These are phyloP conservation scores for Conomelus anceps DNA, from an alignment of 2,888 invertebrate genomes.

Conservation along the genomic window DNA sequence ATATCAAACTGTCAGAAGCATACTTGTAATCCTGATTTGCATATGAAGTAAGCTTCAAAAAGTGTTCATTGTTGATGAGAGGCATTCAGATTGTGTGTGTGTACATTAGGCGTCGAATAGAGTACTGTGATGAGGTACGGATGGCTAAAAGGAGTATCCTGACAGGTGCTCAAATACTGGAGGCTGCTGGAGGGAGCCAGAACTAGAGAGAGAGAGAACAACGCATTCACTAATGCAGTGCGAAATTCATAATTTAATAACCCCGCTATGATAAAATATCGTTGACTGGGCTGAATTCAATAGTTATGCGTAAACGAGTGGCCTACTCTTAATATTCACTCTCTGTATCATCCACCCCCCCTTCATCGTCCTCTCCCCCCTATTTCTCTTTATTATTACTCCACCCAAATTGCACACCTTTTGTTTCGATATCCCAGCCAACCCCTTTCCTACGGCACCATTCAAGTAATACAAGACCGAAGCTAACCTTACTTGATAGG, in stretches of 20 bases:
- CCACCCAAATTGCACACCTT: background rate
- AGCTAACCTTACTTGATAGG: slow-evolving; percentile 21
- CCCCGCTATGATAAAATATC: background rate
- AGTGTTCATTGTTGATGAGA: background rate
- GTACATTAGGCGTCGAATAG: background rate
- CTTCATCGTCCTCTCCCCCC: background rate
- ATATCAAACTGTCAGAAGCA: background rate
- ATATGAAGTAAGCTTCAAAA: background rate
- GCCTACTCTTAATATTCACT: background rate
- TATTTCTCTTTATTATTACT: background rate
- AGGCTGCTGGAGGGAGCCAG: background rate
- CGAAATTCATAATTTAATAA: background rate
- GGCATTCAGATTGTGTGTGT: background rate
- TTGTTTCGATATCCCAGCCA: background rate
- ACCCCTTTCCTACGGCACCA: background rate
- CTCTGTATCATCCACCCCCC: background rate
- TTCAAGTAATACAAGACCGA: slow-evolving; percentile 5
- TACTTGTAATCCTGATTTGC: background rate
- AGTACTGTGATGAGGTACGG: background rate
- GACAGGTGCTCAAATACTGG: background rate
- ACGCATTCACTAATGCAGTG: background rate
- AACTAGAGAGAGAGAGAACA: background rate
- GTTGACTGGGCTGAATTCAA: background rate
- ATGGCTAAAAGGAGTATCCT: background rate
- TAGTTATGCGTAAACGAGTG: background rate